These are phyloP conservation scores for Chrysopa pallens DNA, from an alignment of 1,140 invertebrate genomes.

Conservation along the genomic window DNA sequence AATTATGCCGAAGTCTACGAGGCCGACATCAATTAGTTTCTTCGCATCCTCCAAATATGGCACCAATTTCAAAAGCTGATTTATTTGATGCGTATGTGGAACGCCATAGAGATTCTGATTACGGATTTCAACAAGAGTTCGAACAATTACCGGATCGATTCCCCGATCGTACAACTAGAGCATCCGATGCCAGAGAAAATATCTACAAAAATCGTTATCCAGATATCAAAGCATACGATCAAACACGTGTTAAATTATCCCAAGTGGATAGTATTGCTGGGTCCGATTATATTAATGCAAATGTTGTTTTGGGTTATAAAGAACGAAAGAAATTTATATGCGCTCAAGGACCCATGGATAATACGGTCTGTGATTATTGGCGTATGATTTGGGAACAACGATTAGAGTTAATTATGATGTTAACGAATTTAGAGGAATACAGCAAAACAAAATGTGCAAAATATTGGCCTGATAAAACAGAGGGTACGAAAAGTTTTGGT, in stretches of 20 bases:
- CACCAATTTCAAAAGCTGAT: conserved; percentile 53
- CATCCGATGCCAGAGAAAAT: conserved; percentile 78
- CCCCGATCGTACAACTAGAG: conserved; percentile 66
- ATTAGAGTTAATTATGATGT: conserved; percentile 79
- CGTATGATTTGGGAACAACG: conserved; percentile 95
- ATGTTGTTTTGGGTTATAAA: conserved; percentile 80
- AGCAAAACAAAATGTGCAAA: conserved; percentile 85
- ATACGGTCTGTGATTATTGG: conserved; percentile 91
- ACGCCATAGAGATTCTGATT: conserved; percentile 68
- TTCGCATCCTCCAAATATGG: conserved; percentile 55
- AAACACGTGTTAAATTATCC: conserved; percentile 68
- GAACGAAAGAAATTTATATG: conserved; percentile 88
- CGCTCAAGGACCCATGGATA: conserved; percentile 84
- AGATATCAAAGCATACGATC: conserved; percentile 83
- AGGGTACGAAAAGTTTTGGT: conserved; percentile 57
- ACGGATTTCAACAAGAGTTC: conserved; percentile 76
- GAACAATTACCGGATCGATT: conserved; percentile 73
- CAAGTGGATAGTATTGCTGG: conserved; percentile 56
- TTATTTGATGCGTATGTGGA: conserved; percentile 57
- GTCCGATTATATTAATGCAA: conserved; percentile 87
- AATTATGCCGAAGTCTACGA: conserved; percentile 38
- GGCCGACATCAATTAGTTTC: conserved; percentile 44
- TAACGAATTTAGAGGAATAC: conserved; percentile 87
- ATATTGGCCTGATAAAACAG: conserved; percentile 77
- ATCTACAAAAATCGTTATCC: conserved; percentile 72